phyloP scores from a whole-genome alignment of 2,888 invertebrate genomes.

The Odontocolon sp. region DNA sequence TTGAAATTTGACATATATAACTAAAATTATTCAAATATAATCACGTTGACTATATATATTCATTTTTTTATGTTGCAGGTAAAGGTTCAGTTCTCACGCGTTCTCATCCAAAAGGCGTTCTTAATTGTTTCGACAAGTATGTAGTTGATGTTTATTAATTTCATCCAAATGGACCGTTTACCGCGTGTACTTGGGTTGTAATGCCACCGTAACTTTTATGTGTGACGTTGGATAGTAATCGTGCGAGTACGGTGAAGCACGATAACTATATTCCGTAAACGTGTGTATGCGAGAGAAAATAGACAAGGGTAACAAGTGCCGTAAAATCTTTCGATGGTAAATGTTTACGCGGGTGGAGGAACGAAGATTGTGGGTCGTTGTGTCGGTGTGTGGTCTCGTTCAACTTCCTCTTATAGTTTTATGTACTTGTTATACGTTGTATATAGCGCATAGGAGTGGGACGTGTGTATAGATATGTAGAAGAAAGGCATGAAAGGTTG shows the following conservation, averaged over 20 bases:
- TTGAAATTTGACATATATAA: too few relatives aligned
- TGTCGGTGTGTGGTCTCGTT: slow-evolving; percentile 9
- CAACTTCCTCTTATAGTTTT: slow-evolving; percentile 32
- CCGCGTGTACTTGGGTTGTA: neutral
- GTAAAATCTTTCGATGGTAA: slow-evolving; percentile 37
- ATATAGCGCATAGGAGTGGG: neutral
- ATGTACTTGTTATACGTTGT: neutral
- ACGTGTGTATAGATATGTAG: neutral
- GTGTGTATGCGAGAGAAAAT: slow-evolving; percentile 1
- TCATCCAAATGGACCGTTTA: neutral
- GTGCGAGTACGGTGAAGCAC: neutral
- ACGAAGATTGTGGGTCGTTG: neutral
- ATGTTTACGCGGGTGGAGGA: slow-evolving; percentile 18
- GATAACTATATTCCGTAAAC: slow-evolving; percentile 20
- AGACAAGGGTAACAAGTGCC: neutral
- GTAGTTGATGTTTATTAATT: neutral
- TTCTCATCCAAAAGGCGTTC: neutral
- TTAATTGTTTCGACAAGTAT: neutral
- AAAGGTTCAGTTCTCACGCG: neutral
- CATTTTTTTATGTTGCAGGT: slow-evolving; percentile 12
- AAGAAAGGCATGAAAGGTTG: slow-evolving; percentile 15
- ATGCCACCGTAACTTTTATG: neutral
- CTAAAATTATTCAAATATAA: too few relatives aligned
- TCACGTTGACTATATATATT: too few relatives aligned
- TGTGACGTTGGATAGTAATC: neutral